A percentile compares a stretch with the other conserved stretches of the same genome.
Conservation (phyloP, 1,140 invertebrate genomes). For the Trachymyrmex septentrionalis region DNA sequence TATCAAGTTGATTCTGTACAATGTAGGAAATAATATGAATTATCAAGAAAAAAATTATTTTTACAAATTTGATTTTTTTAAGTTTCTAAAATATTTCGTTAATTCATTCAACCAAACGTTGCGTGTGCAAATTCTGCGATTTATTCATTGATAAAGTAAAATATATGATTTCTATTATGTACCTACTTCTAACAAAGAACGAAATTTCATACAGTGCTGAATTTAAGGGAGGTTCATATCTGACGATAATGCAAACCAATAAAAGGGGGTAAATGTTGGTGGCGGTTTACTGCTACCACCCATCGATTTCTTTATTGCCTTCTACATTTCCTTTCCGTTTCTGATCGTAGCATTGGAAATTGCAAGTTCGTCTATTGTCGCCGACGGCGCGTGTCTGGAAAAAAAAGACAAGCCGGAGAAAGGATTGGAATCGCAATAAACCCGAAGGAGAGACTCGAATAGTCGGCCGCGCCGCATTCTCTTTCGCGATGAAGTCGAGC, state of each 20-base stretch:
- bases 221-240: conserved; percentile 37
- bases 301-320: conserved; percentile 62
- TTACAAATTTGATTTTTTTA: not conserved
- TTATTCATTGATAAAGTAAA: not conserved
- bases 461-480: conserved; percentile 29
- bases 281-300: conserved; percentile 16
- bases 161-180: conserved; percentile 8
- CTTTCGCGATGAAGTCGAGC: conserved; percentile 14
- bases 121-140: not conserved
- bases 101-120: not conserved
- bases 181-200: not conserved
- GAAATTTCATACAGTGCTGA: conserved; percentile 21
- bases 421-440: conserved; percentile 54
- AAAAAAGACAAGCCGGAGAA: conserved; percentile 25
- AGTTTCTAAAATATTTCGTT: not conserved
- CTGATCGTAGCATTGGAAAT: conserved; percentile 61
- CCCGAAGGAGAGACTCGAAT: conserved; percentile 34
- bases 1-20: not conserved
- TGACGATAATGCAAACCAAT: conserved; percentile 45
- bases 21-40: not conserved
- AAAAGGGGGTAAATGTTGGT: conserved; percentile 25
- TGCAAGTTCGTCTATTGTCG: conserved; percentile 65
- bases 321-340: conserved; percentile 57
- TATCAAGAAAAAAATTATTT: not conserved
- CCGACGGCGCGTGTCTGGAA: conserved; percentile 40